Base-by-base conservation (phyloP, 2,797 vertebrate species). In the Enteromius trimaculatus region DNA sequence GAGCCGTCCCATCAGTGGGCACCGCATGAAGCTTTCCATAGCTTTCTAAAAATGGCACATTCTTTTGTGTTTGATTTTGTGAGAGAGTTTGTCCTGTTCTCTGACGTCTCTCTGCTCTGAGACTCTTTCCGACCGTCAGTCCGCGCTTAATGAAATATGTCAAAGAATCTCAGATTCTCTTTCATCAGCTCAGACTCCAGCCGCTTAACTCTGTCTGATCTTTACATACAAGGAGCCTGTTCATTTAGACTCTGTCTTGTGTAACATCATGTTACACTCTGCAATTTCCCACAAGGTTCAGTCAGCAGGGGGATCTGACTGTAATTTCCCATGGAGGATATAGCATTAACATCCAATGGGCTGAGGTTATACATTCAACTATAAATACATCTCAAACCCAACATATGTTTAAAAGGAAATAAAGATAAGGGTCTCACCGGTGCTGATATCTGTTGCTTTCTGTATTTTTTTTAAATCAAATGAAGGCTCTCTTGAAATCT, bases 11-110 rank as follows among this genome's bases (percentile, higher is more conserved):
- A 37, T 53, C 21, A 64, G 60, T 0, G 10, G 68, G 55, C 69
- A 49, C 69, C 9, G 1, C 29, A 9, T 51, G 60, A 75, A 75
- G n/a, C 77, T 76, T 29, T 75, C 47, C 60, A 80, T 66, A 66
- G 70, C 58, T 75, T 34, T 76, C 70, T 84, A 84, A 80, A 84
- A 80, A 84, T 84, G 65, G 78, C 55, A 80, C 65, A 68, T 68
- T 75, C 83, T 76, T 84, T 6, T 9, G 70, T 1, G 39, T 74
- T 68, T 58, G 44, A 19, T 53, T 66, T 69, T 69, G 60, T 58
- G 81, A 77, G 77, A 79, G 60, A 62, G 82, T 79, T 65, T 69
- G 23, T 55, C 53, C 21, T 10, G 23, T 44, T 19, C 42, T 6
- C 42, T 65, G 60, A 66, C 44, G 62, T 71, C 78, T 53, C 26